phyloP scores from a whole-genome alignment of 2,113 vertebrate species.

The Sciurus niger region DNA sequence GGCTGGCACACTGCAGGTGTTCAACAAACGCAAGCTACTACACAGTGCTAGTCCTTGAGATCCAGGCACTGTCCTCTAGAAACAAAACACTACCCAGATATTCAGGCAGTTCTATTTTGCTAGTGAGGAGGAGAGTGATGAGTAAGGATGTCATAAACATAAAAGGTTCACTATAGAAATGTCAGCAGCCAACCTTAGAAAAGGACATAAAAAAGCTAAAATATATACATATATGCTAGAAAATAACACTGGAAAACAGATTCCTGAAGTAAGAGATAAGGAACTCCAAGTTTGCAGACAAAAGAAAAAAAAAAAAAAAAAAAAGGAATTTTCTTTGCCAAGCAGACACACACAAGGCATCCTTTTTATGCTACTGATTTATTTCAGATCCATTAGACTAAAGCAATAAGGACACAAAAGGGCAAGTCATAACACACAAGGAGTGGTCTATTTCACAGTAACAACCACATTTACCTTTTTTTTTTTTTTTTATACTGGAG shows the following conservation, averaged over 20 bases:
- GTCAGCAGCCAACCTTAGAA: background rate
- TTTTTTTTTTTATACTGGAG: background rate
- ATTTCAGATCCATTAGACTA: background rate
- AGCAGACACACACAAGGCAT: conserved; percentile 1
- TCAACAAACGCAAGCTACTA: conserved; percentile 18
- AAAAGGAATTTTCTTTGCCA: background rate
- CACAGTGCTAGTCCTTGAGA: background rate
- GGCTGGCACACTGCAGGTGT: background rate
- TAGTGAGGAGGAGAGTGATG: background rate
- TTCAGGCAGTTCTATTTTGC: background rate
- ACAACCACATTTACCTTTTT: background rate
- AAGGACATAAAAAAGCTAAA: background rate
- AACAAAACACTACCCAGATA: background rate
- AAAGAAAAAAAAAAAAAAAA: background rate
- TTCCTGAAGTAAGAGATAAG: background rate
- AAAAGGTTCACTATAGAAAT: background rate
- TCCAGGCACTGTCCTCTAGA: background rate
- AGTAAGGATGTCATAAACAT: conserved; percentile 21
- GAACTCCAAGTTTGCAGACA: conserved; percentile 1
- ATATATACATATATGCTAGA: background rate
- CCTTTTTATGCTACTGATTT: background rate
- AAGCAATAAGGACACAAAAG: background rate
- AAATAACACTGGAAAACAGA: conserved; percentile 18
- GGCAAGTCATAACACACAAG: background rate
- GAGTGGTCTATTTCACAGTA: background rate